phyloP scores from a whole-genome alignment of 1,140 invertebrate genomes.

The Ectropis grisescens region DNA sequence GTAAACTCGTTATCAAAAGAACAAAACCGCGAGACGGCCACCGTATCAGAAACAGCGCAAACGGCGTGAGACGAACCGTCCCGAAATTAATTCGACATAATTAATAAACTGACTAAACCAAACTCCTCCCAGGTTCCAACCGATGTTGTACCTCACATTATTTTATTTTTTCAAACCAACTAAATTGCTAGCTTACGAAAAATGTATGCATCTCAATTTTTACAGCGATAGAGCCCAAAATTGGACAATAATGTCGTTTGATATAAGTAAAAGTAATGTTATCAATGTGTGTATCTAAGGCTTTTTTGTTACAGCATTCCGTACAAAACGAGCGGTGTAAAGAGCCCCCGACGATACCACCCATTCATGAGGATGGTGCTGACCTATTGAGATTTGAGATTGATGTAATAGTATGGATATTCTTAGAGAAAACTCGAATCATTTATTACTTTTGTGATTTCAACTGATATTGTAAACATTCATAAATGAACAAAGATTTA shows the following conservation, averaged over 20 bases:
- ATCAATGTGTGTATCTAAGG: slow-evolving; percentile 61
- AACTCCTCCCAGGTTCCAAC: slow-evolving; percentile 54
- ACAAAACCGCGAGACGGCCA: slow-evolving; percentile 21
- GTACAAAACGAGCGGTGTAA: slow-evolving; percentile 67
- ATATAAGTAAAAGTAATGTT: slow-evolving; percentile 22
- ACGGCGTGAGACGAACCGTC: slow-evolving; percentile 40
- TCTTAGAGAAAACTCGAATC: too few species aligned
- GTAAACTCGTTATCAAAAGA: slow-evolving; percentile 20
- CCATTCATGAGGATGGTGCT: slow-evolving; percentile 66
- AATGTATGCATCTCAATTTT: slow-evolving; percentile 11
- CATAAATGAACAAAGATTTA: too few species aligned
- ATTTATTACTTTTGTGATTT: too few species aligned
- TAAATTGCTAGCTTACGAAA: slow-evolving; percentile 5
- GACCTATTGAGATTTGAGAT: slow-evolving; percentile 62
- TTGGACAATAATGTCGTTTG: slow-evolving; percentile 5
- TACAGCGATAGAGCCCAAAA: slow-evolving; percentile 18
- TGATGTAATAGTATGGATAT: slow-evolving; percentile 32
- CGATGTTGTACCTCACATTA: slow-evolving; percentile 39
- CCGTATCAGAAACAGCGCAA: slow-evolving; percentile 40
- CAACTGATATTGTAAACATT: too few species aligned
- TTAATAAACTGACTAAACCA: slow-evolving; percentile 65
- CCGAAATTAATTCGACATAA: slow-evolving; percentile 65
- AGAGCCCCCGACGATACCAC: slow-evolving; percentile 65
- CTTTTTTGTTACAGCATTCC: slow-evolving; percentile 67
- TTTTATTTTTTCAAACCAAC: slow-evolving; percentile 49